Base-by-base conservation (phyloP, 1,140 invertebrate genomes). In the Drosophila watanabei region DNA sequence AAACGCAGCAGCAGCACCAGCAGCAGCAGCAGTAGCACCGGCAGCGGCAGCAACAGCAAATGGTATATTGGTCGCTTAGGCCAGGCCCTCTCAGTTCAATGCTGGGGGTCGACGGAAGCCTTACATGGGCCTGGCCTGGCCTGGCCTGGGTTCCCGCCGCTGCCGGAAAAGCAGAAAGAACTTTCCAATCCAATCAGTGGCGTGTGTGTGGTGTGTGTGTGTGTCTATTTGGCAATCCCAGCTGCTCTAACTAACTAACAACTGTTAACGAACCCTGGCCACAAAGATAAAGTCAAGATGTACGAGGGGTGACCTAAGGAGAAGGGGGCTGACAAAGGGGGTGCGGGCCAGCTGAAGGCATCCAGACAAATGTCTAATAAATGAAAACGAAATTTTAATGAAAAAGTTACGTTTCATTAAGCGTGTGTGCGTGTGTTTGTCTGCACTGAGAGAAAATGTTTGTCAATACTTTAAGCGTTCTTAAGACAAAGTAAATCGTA, bases 351-450 rank as follows among this genome's bases (percentile, higher is more conserved):
- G 32, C 33, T 37, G 18, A 56, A 24, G 59, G 46, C 16, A 45
- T 41, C 66, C 70, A 84, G 80, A 73, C 56, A 66, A 75, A 83
- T 78, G 81, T 78, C 75, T 81, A 89, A 80, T 68, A 84, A 88
- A 88, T 80, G 71, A 88, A 84, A 88, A 78, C 84, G 85, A 88
- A 89, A 89, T 81, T 85, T 81, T 89, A 88, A 89, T 89, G 85
- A 88, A 85, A 81, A 88, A 85, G 62, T 89, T 88, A 69, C 41
- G 35, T 56, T 68, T 37, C 49, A 57, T 59, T 66, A 45, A 33
- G 11, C 39, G 41, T 30, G 56, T 71, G 54, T 52, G 32, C 59
- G 56, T 52, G 58, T 46, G 63, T 75, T 45, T 60, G 59, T 48
- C 4, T 60, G 16, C 63, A 71, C 68, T 56, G n/a, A 9, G 49